phyloP scores from a whole-genome alignment of 2,113 vertebrate species.

The Carettochelys insculpta region DNA sequence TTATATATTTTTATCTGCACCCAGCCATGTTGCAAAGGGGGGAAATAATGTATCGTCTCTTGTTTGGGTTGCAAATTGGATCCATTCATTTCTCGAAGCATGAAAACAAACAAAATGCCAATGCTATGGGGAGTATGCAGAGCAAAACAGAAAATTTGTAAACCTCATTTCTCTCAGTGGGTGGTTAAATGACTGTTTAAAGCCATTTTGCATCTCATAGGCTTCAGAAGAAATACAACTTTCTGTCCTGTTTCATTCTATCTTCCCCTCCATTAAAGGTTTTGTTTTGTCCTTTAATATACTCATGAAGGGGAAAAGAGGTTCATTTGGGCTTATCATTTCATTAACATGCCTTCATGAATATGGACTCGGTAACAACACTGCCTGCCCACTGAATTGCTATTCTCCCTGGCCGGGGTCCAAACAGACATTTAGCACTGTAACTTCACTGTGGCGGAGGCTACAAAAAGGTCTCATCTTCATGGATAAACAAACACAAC shows the following conservation, averaged over 20 bases:
- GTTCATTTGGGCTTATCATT: constrained; percentile 54
- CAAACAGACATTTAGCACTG: neutral
- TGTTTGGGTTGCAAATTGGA: constrained; percentile 56
- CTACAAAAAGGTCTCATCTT: constrained; percentile 55
- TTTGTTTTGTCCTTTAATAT: constrained; percentile 35
- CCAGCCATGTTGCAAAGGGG: constrained; percentile 44
- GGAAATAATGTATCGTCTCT: constrained; percentile 24
- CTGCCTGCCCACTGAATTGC: neutral
- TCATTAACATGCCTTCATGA: constrained; percentile 18
- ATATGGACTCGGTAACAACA: constrained; percentile 14
- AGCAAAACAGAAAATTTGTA: constrained; percentile 63
- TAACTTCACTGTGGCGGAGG: neutral
- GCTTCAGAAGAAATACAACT: constrained; percentile 1
- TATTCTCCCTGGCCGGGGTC: constrained; percentile 8
- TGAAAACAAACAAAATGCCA: constrained; percentile 57
- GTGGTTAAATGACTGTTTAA: constrained; percentile 68
- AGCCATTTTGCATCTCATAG: constrained; percentile 47
- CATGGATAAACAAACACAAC: constrained; percentile 12
- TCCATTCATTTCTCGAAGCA: constrained; percentile 63
- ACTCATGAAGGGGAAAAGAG: constrained; percentile 10
- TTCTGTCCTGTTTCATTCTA: neutral
- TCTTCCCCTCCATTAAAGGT: constrained; percentile 2
- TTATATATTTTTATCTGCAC: constrained; percentile 46
- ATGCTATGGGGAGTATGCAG: constrained; percentile 23
- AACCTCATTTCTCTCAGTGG: constrained; percentile 53